phyloP scores from a whole-genome alignment of 2,888 invertebrate species.

The Julus scandinavius region DNA sequence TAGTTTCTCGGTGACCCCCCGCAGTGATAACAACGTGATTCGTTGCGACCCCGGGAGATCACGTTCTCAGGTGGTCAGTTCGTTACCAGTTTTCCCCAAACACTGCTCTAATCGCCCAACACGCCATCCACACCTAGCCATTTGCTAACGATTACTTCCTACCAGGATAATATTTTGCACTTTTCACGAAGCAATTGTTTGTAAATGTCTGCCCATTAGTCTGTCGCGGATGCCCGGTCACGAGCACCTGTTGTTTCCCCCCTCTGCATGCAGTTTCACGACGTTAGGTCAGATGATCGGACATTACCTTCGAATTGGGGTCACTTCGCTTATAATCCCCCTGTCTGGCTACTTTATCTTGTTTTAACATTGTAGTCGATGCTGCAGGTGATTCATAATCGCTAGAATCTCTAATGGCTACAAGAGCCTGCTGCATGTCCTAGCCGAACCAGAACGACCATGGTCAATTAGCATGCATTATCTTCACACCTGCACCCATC shows the following conservation, averaged over 20 bases:
- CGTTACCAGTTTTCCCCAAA: background rate
- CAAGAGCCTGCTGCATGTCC: background rate
- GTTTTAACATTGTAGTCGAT: conserved; percentile 1
- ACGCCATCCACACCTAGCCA: background rate
- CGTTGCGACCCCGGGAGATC: background rate
- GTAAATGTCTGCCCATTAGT: conserved; percentile 20
- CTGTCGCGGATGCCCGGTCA: background rate
- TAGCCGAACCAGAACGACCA: background rate
- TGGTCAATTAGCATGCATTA: background rate
- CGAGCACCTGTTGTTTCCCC: conserved; percentile 16
- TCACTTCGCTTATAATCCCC: background rate
- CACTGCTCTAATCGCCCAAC: background rate
- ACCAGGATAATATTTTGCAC: background rate
- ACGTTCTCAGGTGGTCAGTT: background rate
- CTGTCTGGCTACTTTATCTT: conserved; percentile 27
- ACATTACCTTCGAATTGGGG: conserved; percentile 27
- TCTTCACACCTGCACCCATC: background rate
- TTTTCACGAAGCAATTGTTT: background rate
- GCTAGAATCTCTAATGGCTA: background rate
- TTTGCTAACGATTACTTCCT: background rate
- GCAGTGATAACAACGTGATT: background rate
- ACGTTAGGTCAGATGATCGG: background rate
- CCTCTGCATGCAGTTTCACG: background rate
- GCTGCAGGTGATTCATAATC: conserved; percentile 1
- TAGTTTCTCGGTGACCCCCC: background rate